Conservation (phyloP, 2,113 vertebrate genomes). For the Mionectes macconnelli region DNA sequence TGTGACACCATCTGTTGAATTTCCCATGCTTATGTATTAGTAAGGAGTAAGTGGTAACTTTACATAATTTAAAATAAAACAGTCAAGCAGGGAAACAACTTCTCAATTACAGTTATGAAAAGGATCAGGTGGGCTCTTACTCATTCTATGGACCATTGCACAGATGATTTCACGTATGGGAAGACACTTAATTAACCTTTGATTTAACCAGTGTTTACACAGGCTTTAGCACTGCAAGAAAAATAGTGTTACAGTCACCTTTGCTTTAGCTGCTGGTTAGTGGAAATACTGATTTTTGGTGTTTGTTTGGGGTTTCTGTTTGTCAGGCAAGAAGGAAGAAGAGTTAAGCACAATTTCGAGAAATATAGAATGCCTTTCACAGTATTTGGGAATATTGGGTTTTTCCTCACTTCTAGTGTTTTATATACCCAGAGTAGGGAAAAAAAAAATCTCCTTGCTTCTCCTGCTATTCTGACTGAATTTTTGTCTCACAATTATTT, state of each 20-base stretch:
- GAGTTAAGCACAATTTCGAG: background rate
- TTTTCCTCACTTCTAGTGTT: background rate
- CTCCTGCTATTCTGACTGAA: background rate
- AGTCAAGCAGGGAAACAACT: background rate
- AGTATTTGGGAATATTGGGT: background rate
- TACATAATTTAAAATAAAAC: slow-evolving; percentile 4
- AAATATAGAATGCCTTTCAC: background rate
- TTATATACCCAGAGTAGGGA: background rate
- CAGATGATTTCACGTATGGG: background rate
- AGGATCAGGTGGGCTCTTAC: background rate
- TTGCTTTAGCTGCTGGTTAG: background rate
- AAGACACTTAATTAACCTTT: background rate
- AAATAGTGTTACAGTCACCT: background rate
- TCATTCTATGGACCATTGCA: background rate
- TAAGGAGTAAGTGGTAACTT: background rate
- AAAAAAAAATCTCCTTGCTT: background rate
- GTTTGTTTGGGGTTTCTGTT: background rate
- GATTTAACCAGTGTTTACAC: background rate
- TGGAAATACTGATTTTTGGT: background rate
- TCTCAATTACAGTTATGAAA: background rate
- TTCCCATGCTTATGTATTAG: background rate
- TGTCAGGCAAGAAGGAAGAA: background rate
- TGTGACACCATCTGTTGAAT: slow-evolving; percentile 45
- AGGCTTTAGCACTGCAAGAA: background rate
- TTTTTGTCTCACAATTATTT: background rate